A percentile compares a stretch with the other conserved stretches of the same genome.
These are phyloP conservation scores for Pseudochirops corinnae DNA, from an alignment of 2,797 vertebrate genomes.

Conservation along the genomic window DNA sequence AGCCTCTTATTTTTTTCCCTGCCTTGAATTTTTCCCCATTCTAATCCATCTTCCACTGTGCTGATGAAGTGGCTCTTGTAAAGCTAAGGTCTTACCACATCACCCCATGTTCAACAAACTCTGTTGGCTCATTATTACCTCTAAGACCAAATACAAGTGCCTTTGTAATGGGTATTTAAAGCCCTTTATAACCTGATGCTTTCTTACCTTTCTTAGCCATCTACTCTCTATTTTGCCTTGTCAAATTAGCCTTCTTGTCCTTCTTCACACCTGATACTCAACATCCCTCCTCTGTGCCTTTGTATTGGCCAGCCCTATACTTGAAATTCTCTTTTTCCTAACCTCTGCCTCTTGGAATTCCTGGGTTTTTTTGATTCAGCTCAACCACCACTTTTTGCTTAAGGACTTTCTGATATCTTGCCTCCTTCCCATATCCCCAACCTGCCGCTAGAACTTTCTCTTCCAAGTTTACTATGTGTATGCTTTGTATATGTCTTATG, in stretches of 20 bases:
- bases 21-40: background rate
- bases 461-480: background rate
- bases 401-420: background rate
- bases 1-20: background rate
- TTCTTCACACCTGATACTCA: too few relatives aligned
- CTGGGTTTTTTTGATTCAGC: too few relatives aligned
- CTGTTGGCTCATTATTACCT: background rate
- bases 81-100: background rate
- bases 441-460: background rate
- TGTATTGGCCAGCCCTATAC: too few relatives aligned
- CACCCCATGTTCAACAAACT: background rate
- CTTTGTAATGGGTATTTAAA: background rate
- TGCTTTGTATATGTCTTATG: too few relatives aligned
- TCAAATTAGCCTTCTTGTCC: background rate
- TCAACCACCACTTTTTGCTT: too few relatives aligned
- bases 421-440: background rate
- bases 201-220: background rate
- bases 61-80: background rate
- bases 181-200: background rate
- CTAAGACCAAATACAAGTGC: background rate
- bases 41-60: background rate
- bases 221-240: background rate
- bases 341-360: too few relatives aligned
- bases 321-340: too few relatives aligned
- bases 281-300: too few relatives aligned